Evolutionary conservation across 2,888 invertebrate species (phyloP), one percentile per base, ranked within the genome.

Genomic region (Eilema depressum): DNA sequence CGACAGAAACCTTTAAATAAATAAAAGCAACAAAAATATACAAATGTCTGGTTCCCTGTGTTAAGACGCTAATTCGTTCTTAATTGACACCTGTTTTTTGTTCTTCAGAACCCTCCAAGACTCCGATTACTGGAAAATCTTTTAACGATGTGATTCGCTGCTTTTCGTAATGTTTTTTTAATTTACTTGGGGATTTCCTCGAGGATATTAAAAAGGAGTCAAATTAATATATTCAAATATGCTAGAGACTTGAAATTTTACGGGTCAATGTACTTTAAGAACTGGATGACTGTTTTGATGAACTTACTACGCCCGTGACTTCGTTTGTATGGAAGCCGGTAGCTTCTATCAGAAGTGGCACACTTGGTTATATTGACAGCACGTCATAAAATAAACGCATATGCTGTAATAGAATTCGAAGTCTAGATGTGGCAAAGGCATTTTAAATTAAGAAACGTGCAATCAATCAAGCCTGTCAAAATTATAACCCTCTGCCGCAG

Each of bases 41-140:
- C 17, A 37, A 72, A 74, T 20, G 5, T 28, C 8, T 77, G 68
- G 69, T 60, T n/a, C 41, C 4, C 10, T 72, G 71, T 75, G 71
- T 63, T 75, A 66, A 75, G 70, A 70, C 75, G 78, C 77, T 84
- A 85, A 86, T 86, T 86, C 82, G 82, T 82, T 80, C 81, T 81
- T 86, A 85, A 85, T 85, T 85, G 86, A 84, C 85, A 81, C 79
- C 79, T 82, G 77, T 82, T 83, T 66, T 63, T 84, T 81, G 75
- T 63, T 69, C 63, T 76, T 73, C 47, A 63, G 60, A 37, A 66
- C 67, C 65, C 60, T 71, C 64, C 59, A 64, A 25, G 47, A 68
- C 60, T 73, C 60, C 68, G 61, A 57, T 28, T 37, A 25, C 59
- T 37, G 65, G 56, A 73, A 37, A 57, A 64, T 62, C 57, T 73